These are phyloP conservation scores for Crotalus tigris DNA, from an alignment of 2,113 vertebrate genomes.

Conservation along the genomic window DNA sequence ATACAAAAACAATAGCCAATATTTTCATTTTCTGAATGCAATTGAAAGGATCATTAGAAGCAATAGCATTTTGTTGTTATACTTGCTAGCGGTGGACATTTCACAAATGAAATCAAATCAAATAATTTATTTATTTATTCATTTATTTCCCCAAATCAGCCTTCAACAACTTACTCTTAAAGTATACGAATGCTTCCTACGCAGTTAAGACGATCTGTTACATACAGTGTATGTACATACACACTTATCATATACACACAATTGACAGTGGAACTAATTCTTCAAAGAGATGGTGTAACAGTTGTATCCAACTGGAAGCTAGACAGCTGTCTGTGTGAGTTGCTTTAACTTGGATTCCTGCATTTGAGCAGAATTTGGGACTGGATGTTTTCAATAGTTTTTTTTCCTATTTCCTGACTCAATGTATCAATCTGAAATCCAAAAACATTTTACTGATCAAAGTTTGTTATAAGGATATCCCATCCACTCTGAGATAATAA, in stretches of 20 bases:
- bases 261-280: not conserved
- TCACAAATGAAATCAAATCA: not conserved
- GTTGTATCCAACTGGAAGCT: not conserved
- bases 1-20: too few species aligned
- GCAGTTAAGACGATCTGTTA: not conserved
- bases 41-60: not conserved
- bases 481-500: not conserved
- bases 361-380: not conserved
- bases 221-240: not conserved
- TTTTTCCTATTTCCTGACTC: not conserved
- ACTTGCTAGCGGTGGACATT: not conserved
- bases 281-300: not conserved
- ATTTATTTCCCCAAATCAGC: not conserved
- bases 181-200: not conserved
- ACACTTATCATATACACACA: not conserved
- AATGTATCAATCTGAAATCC: not conserved
- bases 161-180: not conserved
- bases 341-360: not conserved
- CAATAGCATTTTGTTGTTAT: not conserved
- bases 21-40: not conserved
- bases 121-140: not conserved
- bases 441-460: not conserved
- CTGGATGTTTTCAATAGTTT: not conserved
- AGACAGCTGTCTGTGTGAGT: not conserved
- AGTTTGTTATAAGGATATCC: not conserved